Conservation (phyloP, 2,113 vertebrate genomes). For the Bettongia penicillata region DNA sequence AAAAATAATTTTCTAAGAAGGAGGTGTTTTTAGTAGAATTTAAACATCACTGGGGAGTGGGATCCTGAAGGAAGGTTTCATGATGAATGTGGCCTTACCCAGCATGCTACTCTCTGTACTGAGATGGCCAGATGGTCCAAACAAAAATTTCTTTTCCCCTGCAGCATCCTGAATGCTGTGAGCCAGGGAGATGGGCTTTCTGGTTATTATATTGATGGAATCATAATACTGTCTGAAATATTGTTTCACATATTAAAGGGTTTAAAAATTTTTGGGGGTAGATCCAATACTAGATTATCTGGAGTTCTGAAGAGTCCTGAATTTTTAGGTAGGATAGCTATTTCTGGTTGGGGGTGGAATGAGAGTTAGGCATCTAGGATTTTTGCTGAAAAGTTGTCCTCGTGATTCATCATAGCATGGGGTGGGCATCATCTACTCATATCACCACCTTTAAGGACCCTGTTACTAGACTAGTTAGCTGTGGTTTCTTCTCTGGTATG, state of each 20-base stretch:
- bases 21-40: background rate
- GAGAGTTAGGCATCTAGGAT: background rate
- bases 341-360: background rate
- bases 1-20: background rate
- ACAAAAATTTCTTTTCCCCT: background rate
- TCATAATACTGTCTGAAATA: background rate
- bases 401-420: background rate
- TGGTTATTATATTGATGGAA: background rate
- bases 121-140: background rate
- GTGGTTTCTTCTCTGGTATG: background rate
- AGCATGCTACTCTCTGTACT: background rate
- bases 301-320: background rate
- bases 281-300: background rate
- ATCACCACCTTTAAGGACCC: background rate
- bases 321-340: background rate
- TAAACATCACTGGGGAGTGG: slow-evolving; percentile 11
- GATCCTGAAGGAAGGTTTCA: background rate
- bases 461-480: background rate
- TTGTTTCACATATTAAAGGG: background rate
- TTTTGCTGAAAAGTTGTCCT: background rate
- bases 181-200: slow-evolving; percentile 2
- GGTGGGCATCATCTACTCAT: background rate
- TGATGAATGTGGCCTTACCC: background rate
- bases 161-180: background rate
- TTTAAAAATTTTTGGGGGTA: background rate